phyloP scores from a whole-genome alignment of 2,888 invertebrate species.

The Cynaeus angustus region DNA sequence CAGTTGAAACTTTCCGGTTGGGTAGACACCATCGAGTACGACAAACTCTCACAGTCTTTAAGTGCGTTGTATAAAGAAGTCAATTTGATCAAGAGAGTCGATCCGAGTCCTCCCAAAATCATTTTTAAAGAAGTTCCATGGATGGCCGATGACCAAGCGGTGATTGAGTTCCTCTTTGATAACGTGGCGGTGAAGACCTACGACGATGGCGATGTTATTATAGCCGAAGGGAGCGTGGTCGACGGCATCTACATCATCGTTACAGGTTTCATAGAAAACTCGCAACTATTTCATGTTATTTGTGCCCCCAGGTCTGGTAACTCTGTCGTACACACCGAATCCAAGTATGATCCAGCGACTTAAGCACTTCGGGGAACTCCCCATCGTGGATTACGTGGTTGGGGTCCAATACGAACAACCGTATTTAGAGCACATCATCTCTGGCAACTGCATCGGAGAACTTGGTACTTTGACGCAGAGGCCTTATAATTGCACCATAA shows the following conservation, averaged over 20 bases:
- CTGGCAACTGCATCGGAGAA: constrained; percentile 72
- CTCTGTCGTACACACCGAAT: background rate
- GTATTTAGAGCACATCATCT: background rate
- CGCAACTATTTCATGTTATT: background rate
- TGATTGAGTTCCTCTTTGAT: constrained; percentile 37
- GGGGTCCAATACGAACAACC: background rate
- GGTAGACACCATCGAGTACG: constrained; percentile 15
- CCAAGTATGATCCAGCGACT: background rate
- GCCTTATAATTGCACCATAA: constrained; percentile 74
- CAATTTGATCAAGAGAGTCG: constrained; percentile 61
- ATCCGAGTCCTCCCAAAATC: constrained; percentile 73
- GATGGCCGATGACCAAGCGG: constrained; percentile 54
- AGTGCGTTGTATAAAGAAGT: constrained; percentile 1
- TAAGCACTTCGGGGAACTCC: background rate
- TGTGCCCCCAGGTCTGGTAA: background rate
- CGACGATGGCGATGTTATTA: constrained; percentile 55
- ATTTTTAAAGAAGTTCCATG: constrained; percentile 60
- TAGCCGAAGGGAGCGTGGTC: constrained; percentile 63
- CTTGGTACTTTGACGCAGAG: constrained; percentile 76
- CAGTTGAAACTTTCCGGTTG: constrained; percentile 74
- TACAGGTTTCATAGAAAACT: constrained; percentile 63
- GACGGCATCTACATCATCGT: constrained; percentile 71
- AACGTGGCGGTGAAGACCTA: constrained; percentile 52
- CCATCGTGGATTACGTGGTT: background rate
- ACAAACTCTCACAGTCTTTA: background rate